Evolutionary conservation across 2,888 invertebrate genomes (phyloP).

Genomic region (Anoplius nigerrimus): DNA sequence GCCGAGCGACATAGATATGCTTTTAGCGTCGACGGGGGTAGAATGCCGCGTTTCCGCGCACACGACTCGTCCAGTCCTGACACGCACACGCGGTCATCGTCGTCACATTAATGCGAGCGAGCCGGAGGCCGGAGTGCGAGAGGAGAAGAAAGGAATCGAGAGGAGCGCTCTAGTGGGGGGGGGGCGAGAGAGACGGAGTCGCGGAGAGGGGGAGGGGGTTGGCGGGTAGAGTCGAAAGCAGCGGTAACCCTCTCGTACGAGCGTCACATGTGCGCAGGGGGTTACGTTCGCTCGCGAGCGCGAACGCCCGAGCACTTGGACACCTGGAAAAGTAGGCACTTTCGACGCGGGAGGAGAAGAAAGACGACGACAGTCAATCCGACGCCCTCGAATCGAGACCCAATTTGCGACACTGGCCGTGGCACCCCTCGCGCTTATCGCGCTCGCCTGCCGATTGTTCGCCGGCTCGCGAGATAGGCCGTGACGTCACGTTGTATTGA

Average conservation of each 20-base stretch:
- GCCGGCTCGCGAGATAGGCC: too few species aligned
- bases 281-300: constrained; percentile 27
- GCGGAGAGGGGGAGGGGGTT: too few species aligned
- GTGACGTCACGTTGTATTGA: too few species aligned
- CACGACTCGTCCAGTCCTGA: constrained; percentile 50
- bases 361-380: not conserved
- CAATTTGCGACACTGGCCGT: too few species aligned
- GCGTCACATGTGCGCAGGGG: constrained; percentile 32
- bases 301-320: constrained; percentile 18
- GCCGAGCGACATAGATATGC: constrained; percentile 74
- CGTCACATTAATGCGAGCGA: constrained; percentile 27
- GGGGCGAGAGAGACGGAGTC: constrained; percentile 18
- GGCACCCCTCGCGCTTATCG: too few species aligned
- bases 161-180: constrained; percentile 16
- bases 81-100: constrained; percentile 27
- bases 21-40: constrained; percentile 70
- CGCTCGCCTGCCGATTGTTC: too few species aligned
- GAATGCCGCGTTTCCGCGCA: constrained; percentile 67
- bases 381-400: not conserved
- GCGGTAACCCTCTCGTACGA: constrained; percentile 16
- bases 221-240: constrained; percentile 32
- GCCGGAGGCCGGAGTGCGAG: constrained; percentile 23
- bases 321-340: constrained; percentile 37
- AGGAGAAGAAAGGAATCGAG: constrained; percentile 8
- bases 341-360: not conserved